Base-by-base conservation (phyloP, 2,888 invertebrate genomes). In the Eilema caniola region DNA sequence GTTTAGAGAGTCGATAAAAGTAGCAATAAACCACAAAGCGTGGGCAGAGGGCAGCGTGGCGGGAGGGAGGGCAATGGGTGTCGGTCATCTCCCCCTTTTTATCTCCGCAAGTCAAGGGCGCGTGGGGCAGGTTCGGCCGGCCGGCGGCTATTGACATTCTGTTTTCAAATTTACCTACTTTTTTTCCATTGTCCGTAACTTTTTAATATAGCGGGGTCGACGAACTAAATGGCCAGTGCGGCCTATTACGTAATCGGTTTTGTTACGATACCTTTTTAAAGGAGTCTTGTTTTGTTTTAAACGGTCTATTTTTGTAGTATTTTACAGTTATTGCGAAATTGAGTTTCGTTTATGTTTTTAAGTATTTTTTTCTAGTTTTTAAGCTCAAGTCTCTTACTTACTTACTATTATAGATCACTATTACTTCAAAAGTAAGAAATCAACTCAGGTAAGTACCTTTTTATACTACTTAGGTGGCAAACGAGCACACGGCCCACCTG, bases 131-230 rank as follows among this genome's bases (percentile, higher is more conserved):
- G 95, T 95, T 91, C 93, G 88, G 90, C 92, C 89, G 92, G 92
- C 94, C 93, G 93, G 82, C 93, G 94, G 95, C 95, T 95, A 95
- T 95, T 95, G 95, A 95, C 95, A 94, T 95, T 94, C 90, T 92
- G 91, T 95, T 94, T 93, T 94, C 91, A 93, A 94, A 94, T 93
- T 92, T 93, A 92, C 94, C 94, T 91, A 93, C 94, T 93, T 93
- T 88, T 66, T 92, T 92, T 89, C 91, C 92, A 93, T 93, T 94
- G 94, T 94, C 93, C 93, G 94, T 88, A 94, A 95, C 93, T 94
- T 95, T 94, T 94, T 93, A 93, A 92, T 91, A 90, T 85, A 80
- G 82, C 88, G 88, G 84, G 94, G 94, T 93, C 94, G 90, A 86
- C 88, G 93, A 91, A 89, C 93, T 81, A 88, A 89, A 86, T 90